Percentiles rank a stretch among this genome's conserved stretches.
Conservation (phyloP, 2,888 invertebrate species). For the Tigriopus californicus region DNA sequence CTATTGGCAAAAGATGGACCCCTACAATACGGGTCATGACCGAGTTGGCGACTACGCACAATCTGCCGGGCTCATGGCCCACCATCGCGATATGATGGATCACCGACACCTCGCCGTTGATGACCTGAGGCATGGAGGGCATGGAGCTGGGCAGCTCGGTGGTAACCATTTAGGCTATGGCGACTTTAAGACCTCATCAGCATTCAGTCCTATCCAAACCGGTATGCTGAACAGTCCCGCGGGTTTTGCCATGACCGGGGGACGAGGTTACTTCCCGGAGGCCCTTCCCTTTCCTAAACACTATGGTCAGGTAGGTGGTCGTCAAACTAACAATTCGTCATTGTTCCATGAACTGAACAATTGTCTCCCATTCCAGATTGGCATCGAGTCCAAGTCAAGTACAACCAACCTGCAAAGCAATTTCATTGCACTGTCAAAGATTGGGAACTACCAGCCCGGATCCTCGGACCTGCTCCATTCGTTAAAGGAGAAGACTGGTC, state of each 20-base stretch:
- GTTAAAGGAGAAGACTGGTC: background rate
- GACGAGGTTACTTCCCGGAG: slow-evolving; percentile 9
- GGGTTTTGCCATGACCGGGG: background rate
- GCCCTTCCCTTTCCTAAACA: slow-evolving; percentile 6
- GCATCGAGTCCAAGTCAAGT: slow-evolving; percentile 5
- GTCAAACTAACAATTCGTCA: no score
- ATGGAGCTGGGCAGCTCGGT: background rate
- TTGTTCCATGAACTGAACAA: no score
- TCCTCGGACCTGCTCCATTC: background rate
- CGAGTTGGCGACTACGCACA: background rate
- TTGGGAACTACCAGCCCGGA: slow-evolving; percentile 2
- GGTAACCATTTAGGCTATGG: background rate
- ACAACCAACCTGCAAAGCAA: background rate
- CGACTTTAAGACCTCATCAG: slow-evolving; percentile 3
- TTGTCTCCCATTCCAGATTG: background rate
- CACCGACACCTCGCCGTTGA: slow-evolving; percentile 2
- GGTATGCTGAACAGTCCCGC: background rate
- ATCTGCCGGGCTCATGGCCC: background rate
- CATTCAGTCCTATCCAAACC: slow-evolving; percentile 8
- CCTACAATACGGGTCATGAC: background rate
- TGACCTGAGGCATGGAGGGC: background rate
- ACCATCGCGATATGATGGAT: background rate
- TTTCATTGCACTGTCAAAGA: slow-evolving; percentile 9
- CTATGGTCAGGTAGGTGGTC: slow-evolving; percentile 5
- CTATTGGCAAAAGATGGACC: slow-evolving; percentile 14